Conservation (phyloP, 2,888 invertebrate species). For the Empis livida region DNA sequence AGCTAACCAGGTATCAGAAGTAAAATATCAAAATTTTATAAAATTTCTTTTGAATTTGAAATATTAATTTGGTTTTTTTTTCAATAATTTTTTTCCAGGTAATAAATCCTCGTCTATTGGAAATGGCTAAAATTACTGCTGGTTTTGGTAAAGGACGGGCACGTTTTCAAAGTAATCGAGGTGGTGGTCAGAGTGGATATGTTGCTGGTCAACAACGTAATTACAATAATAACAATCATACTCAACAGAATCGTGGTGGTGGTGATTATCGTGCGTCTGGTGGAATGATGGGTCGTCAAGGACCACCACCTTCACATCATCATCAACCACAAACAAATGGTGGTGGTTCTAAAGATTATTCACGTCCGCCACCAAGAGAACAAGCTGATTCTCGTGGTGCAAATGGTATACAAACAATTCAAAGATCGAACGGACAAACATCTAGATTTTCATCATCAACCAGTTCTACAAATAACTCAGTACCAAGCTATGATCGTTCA, state of each 20-base stretch:
- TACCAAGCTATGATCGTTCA: not conserved
- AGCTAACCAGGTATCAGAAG: slow-evolving; percentile 62
- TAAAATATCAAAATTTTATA: slow-evolving; percentile 1
- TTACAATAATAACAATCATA: slow-evolving; percentile 14
- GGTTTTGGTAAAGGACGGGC: slow-evolving; percentile 23
- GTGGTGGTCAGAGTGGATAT: slow-evolving; percentile 21
- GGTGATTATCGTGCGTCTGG: slow-evolving; percentile 10
- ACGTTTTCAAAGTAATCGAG: slow-evolving; percentile 10
- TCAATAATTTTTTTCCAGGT: slow-evolving; percentile 37
- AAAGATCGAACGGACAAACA: slow-evolving; percentile 20
- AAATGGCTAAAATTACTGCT: slow-evolving; percentile 43
- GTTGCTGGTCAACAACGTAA: slow-evolving; percentile 21
- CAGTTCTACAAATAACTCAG: no score
- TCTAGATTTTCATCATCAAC: slow-evolving; percentile 18
- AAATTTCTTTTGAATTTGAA: not conserved
- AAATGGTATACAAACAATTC: slow-evolving; percentile 7
- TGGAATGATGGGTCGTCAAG: slow-evolving; percentile 8
- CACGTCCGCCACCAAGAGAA: slow-evolving; percentile 5
- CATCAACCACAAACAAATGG: not conserved
- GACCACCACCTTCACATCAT: slow-evolving; percentile 13
- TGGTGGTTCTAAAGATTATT: slow-evolving; percentile 7
- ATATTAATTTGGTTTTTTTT: not conserved
- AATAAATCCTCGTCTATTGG: slow-evolving; percentile 77
- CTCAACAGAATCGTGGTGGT: slow-evolving; percentile 5
- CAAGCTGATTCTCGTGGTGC: slow-evolving; percentile 12